Percentiles rank a stretch among this genome's conserved stretches.
phyloP scores from a whole-genome alignment of 1,140 invertebrate genomes.

The Phocides pigmalion region DNA sequence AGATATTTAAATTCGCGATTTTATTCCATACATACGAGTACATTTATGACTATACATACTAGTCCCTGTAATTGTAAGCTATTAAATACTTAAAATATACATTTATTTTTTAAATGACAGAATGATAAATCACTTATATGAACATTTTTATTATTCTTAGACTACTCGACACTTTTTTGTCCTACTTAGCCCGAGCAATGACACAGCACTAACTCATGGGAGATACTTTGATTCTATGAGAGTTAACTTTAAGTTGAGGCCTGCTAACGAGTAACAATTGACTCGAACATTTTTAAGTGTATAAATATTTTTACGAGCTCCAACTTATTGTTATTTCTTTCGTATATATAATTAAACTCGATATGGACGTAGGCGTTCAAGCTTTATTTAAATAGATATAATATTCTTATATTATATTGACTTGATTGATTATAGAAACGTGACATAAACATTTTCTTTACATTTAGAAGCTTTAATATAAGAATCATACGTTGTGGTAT shows the following conservation, averaged over 20 bases:
- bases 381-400: slow-evolving; percentile 28
- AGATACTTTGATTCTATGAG: slow-evolving; percentile 78
- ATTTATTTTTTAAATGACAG: background rate
- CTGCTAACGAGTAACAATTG: slow-evolving; percentile 77
- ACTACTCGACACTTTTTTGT: slow-evolving; percentile 43
- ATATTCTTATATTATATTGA: slow-evolving; percentile 16
- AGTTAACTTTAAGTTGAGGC: slow-evolving; percentile 63
- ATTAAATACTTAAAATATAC: background rate
- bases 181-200: slow-evolving; percentile 58
- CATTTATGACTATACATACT: background rate
- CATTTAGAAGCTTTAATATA: background rate
- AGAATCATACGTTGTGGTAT: background rate
- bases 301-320: slow-evolving; percentile 57
- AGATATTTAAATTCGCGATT: no score
- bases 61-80: background rate
- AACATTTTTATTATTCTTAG: slow-evolving; percentile 21
- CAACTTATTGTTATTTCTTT: slow-evolving; percentile 46
- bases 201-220: slow-evolving; percentile 73
- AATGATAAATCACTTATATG: background rate
- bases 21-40: no score
- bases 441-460: slow-evolving; percentile 17
- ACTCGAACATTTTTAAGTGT: slow-evolving; percentile 64
- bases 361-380: slow-evolving; percentile 27
- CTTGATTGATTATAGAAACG: slow-evolving; percentile 28
- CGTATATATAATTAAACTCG: slow-evolving; percentile 36